Conservation (phyloP, 2,797 vertebrate genomes). For the Arremon aurantiirostris region DNA sequence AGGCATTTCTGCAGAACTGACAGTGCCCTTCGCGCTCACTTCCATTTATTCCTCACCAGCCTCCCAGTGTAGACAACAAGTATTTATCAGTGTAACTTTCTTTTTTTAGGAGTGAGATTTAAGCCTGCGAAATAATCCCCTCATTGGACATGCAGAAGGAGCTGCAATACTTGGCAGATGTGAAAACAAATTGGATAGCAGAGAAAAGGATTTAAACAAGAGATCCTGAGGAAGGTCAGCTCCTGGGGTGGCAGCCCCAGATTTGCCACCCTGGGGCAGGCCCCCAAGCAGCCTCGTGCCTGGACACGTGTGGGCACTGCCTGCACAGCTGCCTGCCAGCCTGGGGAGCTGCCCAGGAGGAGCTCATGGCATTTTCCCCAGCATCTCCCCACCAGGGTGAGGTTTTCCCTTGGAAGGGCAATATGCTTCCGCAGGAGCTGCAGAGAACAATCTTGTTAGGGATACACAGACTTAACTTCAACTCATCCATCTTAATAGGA, state of each 20-base stretch:
- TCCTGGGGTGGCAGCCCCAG: neutral
- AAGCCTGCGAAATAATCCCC: neutral
- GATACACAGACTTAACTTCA: neutral
- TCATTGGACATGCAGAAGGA: conserved; percentile 11
- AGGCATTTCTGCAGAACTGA: neutral
- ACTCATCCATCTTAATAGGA: conserved; percentile 53
- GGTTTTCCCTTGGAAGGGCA: neutral
- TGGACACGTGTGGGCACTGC: neutral
- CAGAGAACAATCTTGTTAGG: neutral
- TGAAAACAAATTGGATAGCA: neutral
- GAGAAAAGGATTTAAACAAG: neutral
- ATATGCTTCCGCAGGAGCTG: neutral
- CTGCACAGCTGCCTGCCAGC: neutral
- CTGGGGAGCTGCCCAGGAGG: neutral
- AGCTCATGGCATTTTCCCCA: neutral
- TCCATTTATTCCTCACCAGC: neutral
- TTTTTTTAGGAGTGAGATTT: conserved; percentile 27
- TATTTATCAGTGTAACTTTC: conserved; percentile 26
- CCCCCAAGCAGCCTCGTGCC: neutral
- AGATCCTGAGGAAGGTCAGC: neutral
- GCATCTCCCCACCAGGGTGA: neutral
- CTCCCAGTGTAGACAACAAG: neutral
- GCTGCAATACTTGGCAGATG: neutral
- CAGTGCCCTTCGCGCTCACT: conserved; percentile 31
- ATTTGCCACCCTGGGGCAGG: neutral